Evolutionary conservation across 2,888 invertebrate genomes (phyloP).

Genomic region (Microchrysa polita): DNA sequence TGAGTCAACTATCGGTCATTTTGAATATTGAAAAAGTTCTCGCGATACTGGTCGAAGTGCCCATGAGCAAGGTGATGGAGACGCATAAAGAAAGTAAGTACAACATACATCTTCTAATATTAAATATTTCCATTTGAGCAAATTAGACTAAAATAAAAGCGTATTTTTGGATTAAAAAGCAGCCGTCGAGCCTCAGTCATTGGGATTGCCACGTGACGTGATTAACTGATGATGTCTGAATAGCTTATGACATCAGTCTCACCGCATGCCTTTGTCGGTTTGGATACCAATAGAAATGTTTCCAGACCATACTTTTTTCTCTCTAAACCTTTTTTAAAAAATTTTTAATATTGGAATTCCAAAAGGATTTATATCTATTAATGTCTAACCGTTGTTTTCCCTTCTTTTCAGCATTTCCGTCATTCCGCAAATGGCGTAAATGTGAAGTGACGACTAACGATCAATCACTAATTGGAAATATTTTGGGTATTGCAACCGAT

Average conservation of each 20-base stretch:
- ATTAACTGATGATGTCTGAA: too few relatives aligned
- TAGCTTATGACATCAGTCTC: too few relatives aligned
- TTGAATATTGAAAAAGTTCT: constrained; percentile 74
- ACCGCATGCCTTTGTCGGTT: background rate
- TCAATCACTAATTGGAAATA: constrained; percentile 83
- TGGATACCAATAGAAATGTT: background rate
- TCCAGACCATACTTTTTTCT: too few relatives aligned
- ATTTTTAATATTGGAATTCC: too few relatives aligned
- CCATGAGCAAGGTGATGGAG: constrained; percentile 75
- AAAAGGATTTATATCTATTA: too few relatives aligned
- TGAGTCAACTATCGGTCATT: constrained; percentile 61
- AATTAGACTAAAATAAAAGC: too few relatives aligned
- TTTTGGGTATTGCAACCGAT: constrained; percentile 82
- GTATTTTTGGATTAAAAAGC: too few relatives aligned
- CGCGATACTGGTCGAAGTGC: constrained; percentile 83
- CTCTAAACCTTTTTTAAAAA: too few relatives aligned
- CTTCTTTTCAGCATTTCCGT: constrained; percentile 68
- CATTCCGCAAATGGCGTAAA: constrained; percentile 82
- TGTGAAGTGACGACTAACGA: constrained; percentile 84
- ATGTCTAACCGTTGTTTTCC: background rate
- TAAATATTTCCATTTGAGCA: too few relatives aligned
- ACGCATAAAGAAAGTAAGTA: constrained; percentile 73
- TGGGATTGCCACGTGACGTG: too few relatives aligned
- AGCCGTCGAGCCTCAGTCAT: too few relatives aligned
- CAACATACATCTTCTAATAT: background rate